Evolutionary conservation across 2,797 vertebrate genomes (phyloP).

Genomic region (Bradypus variegatus): DNA sequence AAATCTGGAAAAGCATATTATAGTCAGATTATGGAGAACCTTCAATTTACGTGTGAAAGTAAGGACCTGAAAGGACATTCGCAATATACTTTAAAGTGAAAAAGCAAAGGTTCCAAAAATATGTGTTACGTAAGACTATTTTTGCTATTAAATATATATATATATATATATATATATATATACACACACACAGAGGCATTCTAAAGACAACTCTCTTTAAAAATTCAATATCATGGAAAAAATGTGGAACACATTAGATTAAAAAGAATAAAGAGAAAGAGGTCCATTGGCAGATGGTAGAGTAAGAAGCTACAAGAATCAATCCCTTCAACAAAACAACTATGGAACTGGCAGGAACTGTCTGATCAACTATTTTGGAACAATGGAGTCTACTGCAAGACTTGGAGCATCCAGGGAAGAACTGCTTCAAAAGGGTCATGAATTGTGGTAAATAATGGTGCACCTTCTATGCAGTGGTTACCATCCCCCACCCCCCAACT

Average conservation of each 20-base stretch:
- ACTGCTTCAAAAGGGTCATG: no score
- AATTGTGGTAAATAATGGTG: no score
- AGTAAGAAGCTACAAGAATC: no score
- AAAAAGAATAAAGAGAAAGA: not conserved
- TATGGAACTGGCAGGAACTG: no score
- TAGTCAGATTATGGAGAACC: not conserved
- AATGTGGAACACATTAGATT: not conserved
- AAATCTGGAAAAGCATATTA: not conserved
- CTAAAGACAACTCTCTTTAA: not conserved
- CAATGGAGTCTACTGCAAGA: no score
- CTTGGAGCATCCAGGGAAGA: no score
- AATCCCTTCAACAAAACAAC: no score
- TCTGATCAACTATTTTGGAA: no score
- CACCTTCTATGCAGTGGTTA: no score
- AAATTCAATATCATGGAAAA: not conserved
- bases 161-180: not conserved
- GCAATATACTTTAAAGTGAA: not conserved
- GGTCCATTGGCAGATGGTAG: no score
- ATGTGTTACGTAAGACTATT: not conserved
- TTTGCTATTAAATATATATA: not conserved
- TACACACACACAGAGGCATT: not conserved
- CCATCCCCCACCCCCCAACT: no score
- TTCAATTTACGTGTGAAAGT: not conserved
- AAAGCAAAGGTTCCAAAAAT: not conserved
- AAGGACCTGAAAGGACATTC: not conserved